Evolutionary conservation across 2,797 vertebrate species (phyloP).

Genomic region (Muscicapa striata): DNA sequence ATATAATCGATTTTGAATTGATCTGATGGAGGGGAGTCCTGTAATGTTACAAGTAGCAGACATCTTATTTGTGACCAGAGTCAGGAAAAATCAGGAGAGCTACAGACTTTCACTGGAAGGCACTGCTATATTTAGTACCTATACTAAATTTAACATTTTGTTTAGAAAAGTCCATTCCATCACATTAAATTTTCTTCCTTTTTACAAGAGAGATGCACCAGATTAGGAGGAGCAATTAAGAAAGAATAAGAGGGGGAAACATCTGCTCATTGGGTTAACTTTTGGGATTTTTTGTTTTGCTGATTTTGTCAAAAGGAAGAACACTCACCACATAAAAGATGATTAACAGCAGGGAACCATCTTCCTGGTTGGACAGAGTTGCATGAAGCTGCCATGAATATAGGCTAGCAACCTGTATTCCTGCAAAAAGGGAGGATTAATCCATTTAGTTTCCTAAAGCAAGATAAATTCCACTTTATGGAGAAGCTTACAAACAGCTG

Average conservation of each 20-base stretch:
- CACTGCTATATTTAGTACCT: not conserved
- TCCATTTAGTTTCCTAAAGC: not conserved
- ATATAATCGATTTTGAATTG: not conserved
- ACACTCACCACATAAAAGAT: not conserved
- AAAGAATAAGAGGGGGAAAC: not conserved
- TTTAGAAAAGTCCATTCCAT: not conserved
- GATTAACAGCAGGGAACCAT: not conserved
- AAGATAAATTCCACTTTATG: not conserved
- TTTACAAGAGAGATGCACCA: not conserved
- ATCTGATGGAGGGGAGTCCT: not conserved
- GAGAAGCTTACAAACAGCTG: not conserved
- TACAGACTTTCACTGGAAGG: not conserved
- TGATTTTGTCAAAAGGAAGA: not conserved
- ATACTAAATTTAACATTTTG: not conserved
- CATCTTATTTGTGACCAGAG: not conserved
- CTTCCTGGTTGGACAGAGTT: not conserved
- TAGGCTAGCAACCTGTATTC: not conserved
- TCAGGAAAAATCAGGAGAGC: not conserved
- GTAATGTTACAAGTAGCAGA: not conserved
- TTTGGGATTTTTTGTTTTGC: not conserved
- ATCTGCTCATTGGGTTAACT: not conserved
- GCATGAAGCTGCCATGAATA: not conserved
- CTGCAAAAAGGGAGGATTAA: not conserved
- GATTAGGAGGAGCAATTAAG: not conserved
- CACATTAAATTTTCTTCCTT: not conserved